Conservation (phyloP, 2,797 vertebrate genomes). For the Clarias fuscus region DNA sequence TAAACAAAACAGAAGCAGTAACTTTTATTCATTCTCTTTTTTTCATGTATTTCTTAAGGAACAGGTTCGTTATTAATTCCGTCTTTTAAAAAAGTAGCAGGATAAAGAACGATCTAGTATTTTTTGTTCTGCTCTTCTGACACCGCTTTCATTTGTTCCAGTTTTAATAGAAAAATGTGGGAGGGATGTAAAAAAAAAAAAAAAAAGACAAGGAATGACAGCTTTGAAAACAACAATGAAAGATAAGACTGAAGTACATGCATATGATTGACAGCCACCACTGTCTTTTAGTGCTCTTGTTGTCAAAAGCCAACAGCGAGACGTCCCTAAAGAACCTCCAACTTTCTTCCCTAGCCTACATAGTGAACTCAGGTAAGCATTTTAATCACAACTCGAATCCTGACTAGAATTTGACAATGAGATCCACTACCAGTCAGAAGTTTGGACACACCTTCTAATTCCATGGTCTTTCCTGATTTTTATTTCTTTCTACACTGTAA, state of each 20-base stretch:
- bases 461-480: no score
- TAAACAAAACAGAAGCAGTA: not conserved
- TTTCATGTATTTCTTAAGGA: not conserved
- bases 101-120: conserved; percentile 5
- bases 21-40: not conserved
- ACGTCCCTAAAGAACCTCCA: conserved; percentile 30
- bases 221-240: conserved; percentile 45
- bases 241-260: conserved; percentile 41
- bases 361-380: not conserved
- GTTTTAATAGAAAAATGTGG: conserved; percentile 36
- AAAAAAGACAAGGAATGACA: conserved; percentile 29
- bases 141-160: conserved; percentile 51
- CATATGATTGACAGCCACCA: conserved; percentile 42
- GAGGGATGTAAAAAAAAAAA: not conserved
- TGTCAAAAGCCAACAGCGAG: conserved; percentile 42
- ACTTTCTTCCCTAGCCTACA: conserved; percentile 18
- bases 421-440: no score
- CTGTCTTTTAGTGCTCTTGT: conserved; percentile 33
- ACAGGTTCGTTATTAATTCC: conserved; percentile 46
- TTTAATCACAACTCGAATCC: not conserved
- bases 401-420: no score
- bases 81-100: conserved; percentile 27
- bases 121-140: conserved; percentile 34
- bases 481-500: no score
- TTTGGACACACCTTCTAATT: no score